These are phyloP conservation scores for Cheirogaleus medius DNA, from an alignment of 2,113 vertebrate species.

Conservation along the genomic window DNA sequence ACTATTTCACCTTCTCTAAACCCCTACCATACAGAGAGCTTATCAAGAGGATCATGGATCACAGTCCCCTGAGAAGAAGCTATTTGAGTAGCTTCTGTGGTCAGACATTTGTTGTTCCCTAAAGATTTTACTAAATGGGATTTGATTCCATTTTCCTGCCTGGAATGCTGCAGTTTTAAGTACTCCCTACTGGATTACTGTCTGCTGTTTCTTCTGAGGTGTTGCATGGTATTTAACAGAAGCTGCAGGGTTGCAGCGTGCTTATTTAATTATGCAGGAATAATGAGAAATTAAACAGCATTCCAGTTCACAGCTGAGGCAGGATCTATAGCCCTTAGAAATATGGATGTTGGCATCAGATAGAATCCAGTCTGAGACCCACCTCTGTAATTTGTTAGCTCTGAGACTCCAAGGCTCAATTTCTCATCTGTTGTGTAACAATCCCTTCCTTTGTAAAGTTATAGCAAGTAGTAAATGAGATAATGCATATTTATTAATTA, in stretches of 20 bases:
- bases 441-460: not conserved
- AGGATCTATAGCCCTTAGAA: not conserved
- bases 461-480: not conserved
- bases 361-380: not conserved
- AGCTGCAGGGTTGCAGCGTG: not conserved
- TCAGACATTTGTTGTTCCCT: constrained; percentile 54
- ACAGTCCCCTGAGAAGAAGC: not conserved
- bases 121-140: constrained; percentile 51
- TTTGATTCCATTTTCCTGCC: constrained; percentile 56
- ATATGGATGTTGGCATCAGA: not conserved
- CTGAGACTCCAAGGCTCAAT: not conserved
- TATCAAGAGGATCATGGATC: not conserved
- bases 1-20: not conserved
- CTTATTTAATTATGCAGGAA: constrained; percentile 55
- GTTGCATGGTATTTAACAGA: constrained; percentile 50
- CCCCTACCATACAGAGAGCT: not conserved
- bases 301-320: constrained; percentile 1
- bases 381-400: not conserved
- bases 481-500: not conserved
- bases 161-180: constrained; percentile 50
- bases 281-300: constrained; percentile 58
- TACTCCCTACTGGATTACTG: constrained; percentile 49
- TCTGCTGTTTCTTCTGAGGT: constrained; percentile 45
- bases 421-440: not conserved
- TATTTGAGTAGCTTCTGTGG: not conserved